Evolutionary conservation across 2,888 invertebrate genomes (phyloP), one percentile per base, ranked within the genome.

Genomic region (Caenorhabditis wallacei): DNA sequence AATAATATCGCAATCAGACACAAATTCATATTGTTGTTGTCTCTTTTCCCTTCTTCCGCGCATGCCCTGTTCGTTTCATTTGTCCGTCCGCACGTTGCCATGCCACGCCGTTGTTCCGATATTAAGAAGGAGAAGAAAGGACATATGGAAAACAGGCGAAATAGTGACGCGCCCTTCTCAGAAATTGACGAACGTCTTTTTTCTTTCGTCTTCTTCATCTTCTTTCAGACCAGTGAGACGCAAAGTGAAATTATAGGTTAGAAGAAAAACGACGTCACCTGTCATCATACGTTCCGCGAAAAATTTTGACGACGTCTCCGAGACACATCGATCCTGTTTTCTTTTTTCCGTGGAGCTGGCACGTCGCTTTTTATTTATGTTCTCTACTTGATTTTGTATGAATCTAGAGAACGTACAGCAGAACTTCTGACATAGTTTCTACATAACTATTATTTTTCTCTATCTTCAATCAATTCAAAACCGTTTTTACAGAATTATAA

Each of bases 21-120:
- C 30, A 3, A 30, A 30, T 30, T 18, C 46, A 35, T 16, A 18
- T 57, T 20, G 57, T 35, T 57, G 8, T 30, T 61, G n/a, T 13
- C 13, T 16, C 18, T 24, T 37, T 68, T 56, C 43, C 11, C 18
- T 35, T 53, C n/a, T 48, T 46, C 46, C 18, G 24, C 30, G 22
- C 46, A 43, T 40, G 40, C 40, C 53, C 53, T 40, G 59, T 61
- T 64, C 43, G 18, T 75, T 64, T 66, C 30, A 11, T 75, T 66
- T 30, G 48, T 59, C 51, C 59, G 43, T 40, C 26, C 22, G 48
- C 63, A 43, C 48, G 66, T 75, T 75, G 66, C 74, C 66, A 54
- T 56, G 66, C 74, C 66, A 54, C 46, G 74, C 74, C 63, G 74
- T 64, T 46, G 54, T 69, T 66, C 57, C 74, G 66, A 66, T 75